These are phyloP conservation scores for Asarcornis scutulata DNA, from an alignment of 2,113 vertebrate genomes.

Conservation along the genomic window DNA sequence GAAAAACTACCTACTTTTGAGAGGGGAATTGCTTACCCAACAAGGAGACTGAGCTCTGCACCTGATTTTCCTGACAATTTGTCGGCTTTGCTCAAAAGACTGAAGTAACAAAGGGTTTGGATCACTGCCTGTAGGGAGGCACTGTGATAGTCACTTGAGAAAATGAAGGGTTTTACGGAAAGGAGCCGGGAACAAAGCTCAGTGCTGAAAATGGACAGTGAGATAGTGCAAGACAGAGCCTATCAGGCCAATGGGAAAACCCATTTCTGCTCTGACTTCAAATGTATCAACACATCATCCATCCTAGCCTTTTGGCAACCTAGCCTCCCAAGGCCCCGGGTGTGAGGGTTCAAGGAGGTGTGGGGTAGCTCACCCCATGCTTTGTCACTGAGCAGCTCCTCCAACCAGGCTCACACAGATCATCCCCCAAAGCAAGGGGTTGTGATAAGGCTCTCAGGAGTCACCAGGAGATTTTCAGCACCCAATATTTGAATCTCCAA, in stretches of 20 bases:
- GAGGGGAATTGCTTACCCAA: background rate
- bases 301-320: no score
- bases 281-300: background rate
- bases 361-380: background rate
- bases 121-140: background rate
- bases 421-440: background rate
- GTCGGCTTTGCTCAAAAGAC: background rate
- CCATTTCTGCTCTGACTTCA: background rate
- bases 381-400: background rate
- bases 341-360: background rate
- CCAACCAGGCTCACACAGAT: background rate
- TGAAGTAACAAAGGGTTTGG: background rate
- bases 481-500: background rate
- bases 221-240: background rate
- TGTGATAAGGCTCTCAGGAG: rapidly evolving
- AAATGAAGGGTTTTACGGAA: no score
- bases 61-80: background rate
- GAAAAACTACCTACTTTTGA: background rate
- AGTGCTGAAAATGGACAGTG: no score
- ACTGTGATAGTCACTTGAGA: no score
- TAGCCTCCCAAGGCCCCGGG: rapidly evolving
- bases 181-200: no score
- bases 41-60: background rate
- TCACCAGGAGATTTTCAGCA: background rate
- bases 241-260: background rate